Evolutionary conservation across 2,113 vertebrate species (phyloP), one percentile per base, ranked within the genome.

Genomic region (Lampris megalopsis): DNA sequence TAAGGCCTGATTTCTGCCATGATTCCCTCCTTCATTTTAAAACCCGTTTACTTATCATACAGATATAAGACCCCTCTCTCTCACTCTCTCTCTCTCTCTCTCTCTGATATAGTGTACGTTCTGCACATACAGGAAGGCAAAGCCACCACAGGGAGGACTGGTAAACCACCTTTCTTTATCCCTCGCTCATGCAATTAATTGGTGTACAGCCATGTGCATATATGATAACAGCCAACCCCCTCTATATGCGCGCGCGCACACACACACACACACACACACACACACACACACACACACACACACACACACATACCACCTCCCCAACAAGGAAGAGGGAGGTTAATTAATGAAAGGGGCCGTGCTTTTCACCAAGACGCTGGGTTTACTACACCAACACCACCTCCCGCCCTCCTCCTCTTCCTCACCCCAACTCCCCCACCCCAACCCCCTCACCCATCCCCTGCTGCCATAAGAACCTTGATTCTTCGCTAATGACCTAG

Each of bases 401-500:
- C 61, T 56, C 94, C 92, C 41, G 77, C 67, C 73, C 77, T 62
- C 57, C 82, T 89, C 94, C 93, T 94, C 91, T 93, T 94, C 73
- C 64, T 80, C 74, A 60, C 79, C 82, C 93, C 24, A 41, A 10
- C 36, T 50, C 64, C 63, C 74, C 95, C 43, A 95, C 93, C 75
- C 38, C 43, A 54, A 52, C 67, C 80, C 40, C 73, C 63, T 50
- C 93, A 93, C 96, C 94, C 94, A 96, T 92, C 88, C 92, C 88
- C 94, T 94, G 95, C 96, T 92, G 96, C 96, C 96, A 96, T 98
- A 97, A 98, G 96, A 97, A 96, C 95, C 97, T 97, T 97, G 97
- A 98, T 98, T 98, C 97, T 95, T 94, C 94, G 93, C 96, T 98
- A 99, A 99, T 98, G 98, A 99, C 97, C 97, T 96, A 99, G 96